Evolutionary conservation across 2,113 vertebrate species (phyloP), one percentile per base, ranked within the genome.

Genomic region (Ramphastos sulfuratus): DNA sequence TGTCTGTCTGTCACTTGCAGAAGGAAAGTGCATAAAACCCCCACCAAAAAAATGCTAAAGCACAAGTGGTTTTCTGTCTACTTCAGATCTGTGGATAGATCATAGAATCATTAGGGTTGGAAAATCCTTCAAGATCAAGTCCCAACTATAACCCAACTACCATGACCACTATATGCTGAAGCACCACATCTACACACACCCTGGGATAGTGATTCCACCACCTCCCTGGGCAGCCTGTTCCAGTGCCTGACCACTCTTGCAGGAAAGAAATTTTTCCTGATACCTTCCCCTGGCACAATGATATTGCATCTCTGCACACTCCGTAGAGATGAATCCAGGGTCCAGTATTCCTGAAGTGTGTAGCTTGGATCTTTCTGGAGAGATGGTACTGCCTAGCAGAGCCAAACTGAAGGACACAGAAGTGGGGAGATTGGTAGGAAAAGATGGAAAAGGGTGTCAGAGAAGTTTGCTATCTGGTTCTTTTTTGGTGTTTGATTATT

Each of bases 21-120:
- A 60, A 64, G 55, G 66, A 21, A 28, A 31, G 9, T 60, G 63
- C 0, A 0, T 60, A 33, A 33, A 18, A 35, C 9, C 13, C 27
- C 14, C 24, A 55, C 24, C 54, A 27, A 55, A 7, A 7, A 25
- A 20, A 11, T 24, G n/a, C 35, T 75, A 21, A 76, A 76, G 71
- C 30, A 31, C 31, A 20, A 21, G 16, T 44, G 19, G 17, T 55
- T 67, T 52, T 17, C 23, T 69, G 10, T 23, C 24, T 60, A 6
- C 19, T 55, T 33, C 14, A 14, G 20, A 12, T 25, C 6, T 80
- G 28, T 55, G 37, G 54, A 16, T 31, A 17, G 46, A 52, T 24
- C 23, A 52, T 52, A 24, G 50, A 52, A 24, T 52, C 23, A 52
- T 52, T 52, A 24, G 12, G 48, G 23, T 52, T 52, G 50, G 50